These are phyloP conservation scores for Apoda limacodes DNA, from an alignment of 2,888 invertebrate genomes.

Conservation along the genomic window DNA sequence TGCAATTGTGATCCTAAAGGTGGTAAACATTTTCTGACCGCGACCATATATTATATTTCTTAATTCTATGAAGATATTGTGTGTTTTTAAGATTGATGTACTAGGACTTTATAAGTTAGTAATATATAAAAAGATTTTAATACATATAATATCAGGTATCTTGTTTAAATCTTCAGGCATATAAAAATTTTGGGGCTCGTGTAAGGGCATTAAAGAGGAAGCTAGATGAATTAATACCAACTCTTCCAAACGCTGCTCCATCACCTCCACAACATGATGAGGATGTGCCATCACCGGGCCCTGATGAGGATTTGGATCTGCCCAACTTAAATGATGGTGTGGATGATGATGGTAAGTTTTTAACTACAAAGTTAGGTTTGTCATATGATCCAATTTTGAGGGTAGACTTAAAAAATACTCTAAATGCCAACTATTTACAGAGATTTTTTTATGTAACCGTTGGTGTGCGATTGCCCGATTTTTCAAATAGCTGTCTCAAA, in stretches of 20 bases:
- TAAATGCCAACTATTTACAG: too few relatives aligned
- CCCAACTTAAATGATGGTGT: slow-evolving; percentile 63
- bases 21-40: too few relatives aligned
- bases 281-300: slow-evolving; percentile 78
- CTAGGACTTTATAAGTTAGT: neutral
- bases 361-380: too few relatives aligned
- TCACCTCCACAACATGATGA: slow-evolving; percentile 73
- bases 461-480: too few relatives aligned
- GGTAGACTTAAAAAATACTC: too few relatives aligned
- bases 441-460: too few relatives aligned
- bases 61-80: too few relatives aligned
- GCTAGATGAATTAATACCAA: slow-evolving; percentile 82
- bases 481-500: too few relatives aligned
- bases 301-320: slow-evolving; percentile 84
- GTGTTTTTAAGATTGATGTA: too few relatives aligned
- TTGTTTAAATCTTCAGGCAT: slow-evolving; percentile 74
- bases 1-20: too few relatives aligned
- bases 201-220: slow-evolving; percentile 89
- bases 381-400: too few relatives aligned
- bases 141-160: neutral
- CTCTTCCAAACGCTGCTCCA: slow-evolving; percentile 70
- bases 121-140: neutral
- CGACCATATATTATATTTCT: too few relatives aligned
- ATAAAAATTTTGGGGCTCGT: slow-evolving; percentile 91
- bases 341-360: slow-evolving; percentile 38